These are phyloP conservation scores for Meriones unguiculatus DNA, from an alignment of 2,113 vertebrate species.

Conservation along the genomic window DNA sequence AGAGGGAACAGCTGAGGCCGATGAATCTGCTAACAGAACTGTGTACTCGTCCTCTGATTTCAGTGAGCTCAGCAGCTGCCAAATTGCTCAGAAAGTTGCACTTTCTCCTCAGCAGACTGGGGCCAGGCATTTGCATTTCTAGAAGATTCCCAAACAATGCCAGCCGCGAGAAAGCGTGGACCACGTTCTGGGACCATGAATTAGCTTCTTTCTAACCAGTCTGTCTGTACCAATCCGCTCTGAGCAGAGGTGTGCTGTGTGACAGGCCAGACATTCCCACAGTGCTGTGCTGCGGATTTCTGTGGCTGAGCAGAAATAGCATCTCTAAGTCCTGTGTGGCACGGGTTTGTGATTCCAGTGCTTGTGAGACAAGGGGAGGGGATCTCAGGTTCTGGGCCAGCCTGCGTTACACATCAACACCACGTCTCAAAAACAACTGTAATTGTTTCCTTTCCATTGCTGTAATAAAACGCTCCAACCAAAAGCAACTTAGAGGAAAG, in stretches of 20 bases:
- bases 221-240: not conserved
- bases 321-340: not conserved
- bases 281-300: not conserved
- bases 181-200: not conserved
- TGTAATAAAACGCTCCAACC: not conserved
- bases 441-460: not conserved
- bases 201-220: not conserved
- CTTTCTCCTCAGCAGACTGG: not conserved
- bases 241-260: not conserved
- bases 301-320: not conserved
- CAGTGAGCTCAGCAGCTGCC: not conserved
- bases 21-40: not conserved
- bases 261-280: not conserved
- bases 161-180: not conserved
- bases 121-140: not conserved
- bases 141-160: not conserved
- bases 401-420: not conserved
- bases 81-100: not conserved
- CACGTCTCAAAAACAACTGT: not conserved
- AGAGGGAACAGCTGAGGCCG: not conserved
- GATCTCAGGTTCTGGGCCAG: not conserved
- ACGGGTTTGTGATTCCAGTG: not conserved
- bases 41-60: not conserved
- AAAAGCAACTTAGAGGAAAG: not conserved
- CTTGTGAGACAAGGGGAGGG: not conserved